Evolutionary conservation across 2,888 invertebrate genomes (phyloP), one percentile per base, ranked within the genome.

Genomic region (Lymantria monacha): DNA sequence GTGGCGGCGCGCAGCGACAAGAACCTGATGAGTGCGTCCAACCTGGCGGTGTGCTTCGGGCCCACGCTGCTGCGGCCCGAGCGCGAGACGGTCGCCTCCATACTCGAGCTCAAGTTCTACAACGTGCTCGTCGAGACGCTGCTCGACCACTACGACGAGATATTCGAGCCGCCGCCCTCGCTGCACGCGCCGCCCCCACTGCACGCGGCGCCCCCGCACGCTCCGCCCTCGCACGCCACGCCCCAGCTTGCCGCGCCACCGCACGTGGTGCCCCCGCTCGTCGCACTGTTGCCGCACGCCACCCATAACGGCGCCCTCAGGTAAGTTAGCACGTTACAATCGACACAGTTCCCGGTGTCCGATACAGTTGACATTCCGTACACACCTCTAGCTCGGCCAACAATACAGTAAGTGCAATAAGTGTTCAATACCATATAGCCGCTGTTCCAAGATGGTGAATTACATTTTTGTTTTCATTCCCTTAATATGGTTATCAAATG

Each of bases 31-130:
- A 96, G 96, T n/a, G 94, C 97, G 46, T 97, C 97, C 68, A 99
- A 99, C 92, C 92, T 99, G 73, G 98, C 98, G 3, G 99, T 99
- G 48, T 99, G 99, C 83, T 99, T 99, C 90, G 99, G 99, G 22
- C 99, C 99, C 31, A 99, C 99, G 46, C 92, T 99, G 72, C 92
- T 99, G 81, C 93, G 99, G 55, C 97, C 99, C 7, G 96, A 97
- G 91, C 97, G 98, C 81, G 99, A 99, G 92, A 97, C 98, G 9
- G 97, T 99, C 55, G 98, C 99, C 53, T 97, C 98, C 77, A 99
- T 99, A 77, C 96, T 99, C 93, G 98, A 99, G 88, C 97, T 99
- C 69, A 99, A 99, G 92, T 99, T 99, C 93, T 98, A 98, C 92
- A 99, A 99, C 91, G 97, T 99, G 76, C 97, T 99, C 62, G 98